These are phyloP conservation scores for Cephalopachus bancanus DNA, from an alignment of 2,797 vertebrate genomes.

Conservation along the genomic window DNA sequence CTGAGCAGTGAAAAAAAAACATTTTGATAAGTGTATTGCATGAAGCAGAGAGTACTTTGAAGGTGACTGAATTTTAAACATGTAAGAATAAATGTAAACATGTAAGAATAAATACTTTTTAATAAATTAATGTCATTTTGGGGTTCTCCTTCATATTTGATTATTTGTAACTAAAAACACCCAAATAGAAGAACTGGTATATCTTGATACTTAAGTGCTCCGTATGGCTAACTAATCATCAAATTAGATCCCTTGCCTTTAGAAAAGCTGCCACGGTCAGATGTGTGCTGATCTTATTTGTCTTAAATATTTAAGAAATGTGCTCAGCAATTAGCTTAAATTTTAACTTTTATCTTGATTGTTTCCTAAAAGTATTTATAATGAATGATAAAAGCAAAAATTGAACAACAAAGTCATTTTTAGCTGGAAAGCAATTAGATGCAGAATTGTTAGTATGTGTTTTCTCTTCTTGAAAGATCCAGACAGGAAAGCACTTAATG, in stretches of 20 bases:
- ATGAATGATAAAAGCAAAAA: constrained; percentile 31
- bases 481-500: constrained; percentile 11
- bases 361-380: not conserved
- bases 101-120: too few species aligned
- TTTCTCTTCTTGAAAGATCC: constrained; percentile 48
- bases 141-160: not conserved
- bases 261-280: constrained; percentile 5
- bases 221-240: not conserved
- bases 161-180: constrained; percentile 1
- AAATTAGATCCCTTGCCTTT: not conserved
- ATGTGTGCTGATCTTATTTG: not conserved
- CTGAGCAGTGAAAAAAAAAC: too few species aligned
- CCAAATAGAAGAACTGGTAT: not conserved
- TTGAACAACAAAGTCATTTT: constrained; percentile 57
- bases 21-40: too few species aligned
- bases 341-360: constrained; percentile 47
- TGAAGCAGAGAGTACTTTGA: too few species aligned
- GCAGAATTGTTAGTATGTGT: not conserved
- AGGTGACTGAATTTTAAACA: too few species aligned
- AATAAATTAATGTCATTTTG: too few species aligned
- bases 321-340: constrained; percentile 12
- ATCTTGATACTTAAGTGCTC: not conserved
- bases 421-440: constrained; percentile 13
- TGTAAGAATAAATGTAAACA: too few species aligned
- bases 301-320: constrained; percentile 30